phyloP scores from a whole-genome alignment of 2,888 invertebrate genomes.

The Morpho deidamia region DNA sequence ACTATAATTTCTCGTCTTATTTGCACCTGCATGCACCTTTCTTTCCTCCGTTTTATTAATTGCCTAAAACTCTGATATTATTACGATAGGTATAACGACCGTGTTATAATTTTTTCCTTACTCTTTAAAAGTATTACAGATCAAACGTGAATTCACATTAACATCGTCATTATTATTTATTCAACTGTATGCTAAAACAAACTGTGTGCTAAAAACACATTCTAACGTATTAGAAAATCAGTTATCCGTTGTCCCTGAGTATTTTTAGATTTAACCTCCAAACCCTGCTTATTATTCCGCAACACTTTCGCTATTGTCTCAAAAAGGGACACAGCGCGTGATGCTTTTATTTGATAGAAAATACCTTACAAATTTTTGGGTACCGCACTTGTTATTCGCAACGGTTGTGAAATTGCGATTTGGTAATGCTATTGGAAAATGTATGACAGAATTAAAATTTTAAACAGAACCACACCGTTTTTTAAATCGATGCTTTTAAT shows the following conservation, averaged over 20 bases:
- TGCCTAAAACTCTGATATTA: no score
- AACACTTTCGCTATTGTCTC: conserved; percentile 38
- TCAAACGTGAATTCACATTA: no score
- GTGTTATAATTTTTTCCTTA: no score
- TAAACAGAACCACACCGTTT: not conserved
- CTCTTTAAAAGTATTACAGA: not conserved
- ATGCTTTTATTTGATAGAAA: conserved; percentile 33
- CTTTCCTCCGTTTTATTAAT: no score
- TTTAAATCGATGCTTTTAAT: no score
- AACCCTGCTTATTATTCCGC: conserved; percentile 34
- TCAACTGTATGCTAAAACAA: conserved; percentile 7
- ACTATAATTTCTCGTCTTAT: no score
- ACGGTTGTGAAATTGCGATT: conserved; percentile 10
- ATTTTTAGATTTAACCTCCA: conserved; percentile 36
- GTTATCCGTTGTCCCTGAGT: conserved; percentile 28
- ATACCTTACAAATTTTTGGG: conserved; percentile 27
- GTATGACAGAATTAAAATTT: not conserved
- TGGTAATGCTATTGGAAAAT: conserved; percentile 4
- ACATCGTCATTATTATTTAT: not conserved
- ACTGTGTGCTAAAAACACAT: conserved; percentile 7
- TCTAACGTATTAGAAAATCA: conserved; percentile 8
- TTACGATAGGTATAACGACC: no score
- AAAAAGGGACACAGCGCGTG: conserved; percentile 32
- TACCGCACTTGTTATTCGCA: conserved; percentile 16
- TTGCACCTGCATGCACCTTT: no score